Evolutionary conservation across 2,797 vertebrate species (phyloP), one percentile per base, ranked within the genome.

Genomic region (Etheostoma nigrum): DNA sequence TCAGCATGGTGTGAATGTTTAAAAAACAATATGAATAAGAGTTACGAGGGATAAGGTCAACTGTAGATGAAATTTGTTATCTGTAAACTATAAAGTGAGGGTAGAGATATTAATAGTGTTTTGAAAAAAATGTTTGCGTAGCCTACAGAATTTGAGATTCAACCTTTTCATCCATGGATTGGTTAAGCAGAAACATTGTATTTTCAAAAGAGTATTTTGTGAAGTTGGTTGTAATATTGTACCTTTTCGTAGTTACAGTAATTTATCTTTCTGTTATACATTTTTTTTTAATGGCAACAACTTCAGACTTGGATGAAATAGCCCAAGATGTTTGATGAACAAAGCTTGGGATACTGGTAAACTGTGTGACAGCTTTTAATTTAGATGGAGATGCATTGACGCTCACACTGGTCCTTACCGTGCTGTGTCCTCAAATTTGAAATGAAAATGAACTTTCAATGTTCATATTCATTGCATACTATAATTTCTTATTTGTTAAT

Each of bases 401-500:
- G 36, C 36, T 40, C 10, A 40, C 36, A 40, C 36, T 40, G 36
- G 36, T 40, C 36, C 36, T 1, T 11, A 40, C 10, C 10, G 1
- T 40, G 36, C 36, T 40, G 9, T 40, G 9, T 23, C 54, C 8
- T 53, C 6, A 23, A 30, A 36, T 9, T 72, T 54, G 14, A 70
- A 68, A 72, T 33, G 1, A 36, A 44, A 67, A 72, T 40, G 9
- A 44, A 51, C 6, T 13, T 15, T 51, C 42, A 40, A 48, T 0
- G 3, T 52, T 68, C 25, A 44, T 68, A 61, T 73, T 53, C 19
- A 40, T 18, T 48, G 3, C 12, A 67, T 47, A 19, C 27, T 53
- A 48, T 67, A 75, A 64, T 75, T 36, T 67, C n/a, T 0, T 53
- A 23, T 78, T 60, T 70, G 25, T 27, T 67, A 67, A 73, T 66